phyloP scores from a whole-genome alignment of 2,888 invertebrate species.

The Mimas tiliae region DNA sequence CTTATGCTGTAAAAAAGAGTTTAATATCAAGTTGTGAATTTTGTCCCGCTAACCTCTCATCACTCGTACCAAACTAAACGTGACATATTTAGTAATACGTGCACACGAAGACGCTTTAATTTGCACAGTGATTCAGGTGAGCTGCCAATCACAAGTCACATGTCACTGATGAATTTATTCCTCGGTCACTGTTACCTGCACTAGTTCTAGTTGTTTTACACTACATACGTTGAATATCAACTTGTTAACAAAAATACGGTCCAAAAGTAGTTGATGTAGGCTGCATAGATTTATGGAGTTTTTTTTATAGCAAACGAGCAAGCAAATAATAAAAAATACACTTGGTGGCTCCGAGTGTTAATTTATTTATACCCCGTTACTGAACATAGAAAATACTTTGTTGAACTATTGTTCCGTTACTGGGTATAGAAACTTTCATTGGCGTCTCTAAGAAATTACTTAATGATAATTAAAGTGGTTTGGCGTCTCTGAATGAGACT shows the following conservation, averaged over 20 bases:
- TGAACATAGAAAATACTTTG: too few species aligned
- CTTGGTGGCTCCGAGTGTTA: too few species aligned
- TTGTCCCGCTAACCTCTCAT: neutral
- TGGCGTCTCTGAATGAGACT: too few species aligned
- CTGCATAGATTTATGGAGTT: neutral
- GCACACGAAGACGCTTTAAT: conserved; percentile 23
- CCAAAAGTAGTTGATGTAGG: neutral
- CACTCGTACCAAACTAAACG: conserved; percentile 6
- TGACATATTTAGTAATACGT: conserved; percentile 21
- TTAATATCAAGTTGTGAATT: too few species aligned
- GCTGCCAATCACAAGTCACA: neutral
- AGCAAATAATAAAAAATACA: too few species aligned
- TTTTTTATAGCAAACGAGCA: too few species aligned
- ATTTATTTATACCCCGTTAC: too few species aligned
- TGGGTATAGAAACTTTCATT: too few species aligned
- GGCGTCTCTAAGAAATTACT: too few species aligned
- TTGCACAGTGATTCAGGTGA: conserved; percentile 23
- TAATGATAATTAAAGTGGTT: too few species aligned
- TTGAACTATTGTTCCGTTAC: too few species aligned
- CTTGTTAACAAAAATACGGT: neutral
- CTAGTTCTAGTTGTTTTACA: conserved; percentile 24
- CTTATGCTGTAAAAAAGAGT: too few species aligned
- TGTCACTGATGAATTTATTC: conserved; percentile 24
- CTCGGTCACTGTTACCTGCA: conserved; percentile 26
- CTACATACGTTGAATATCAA: neutral